phyloP scores from a whole-genome alignment of 1,140 invertebrate species.

The Carcinoscorpius rotundicauda region DNA sequence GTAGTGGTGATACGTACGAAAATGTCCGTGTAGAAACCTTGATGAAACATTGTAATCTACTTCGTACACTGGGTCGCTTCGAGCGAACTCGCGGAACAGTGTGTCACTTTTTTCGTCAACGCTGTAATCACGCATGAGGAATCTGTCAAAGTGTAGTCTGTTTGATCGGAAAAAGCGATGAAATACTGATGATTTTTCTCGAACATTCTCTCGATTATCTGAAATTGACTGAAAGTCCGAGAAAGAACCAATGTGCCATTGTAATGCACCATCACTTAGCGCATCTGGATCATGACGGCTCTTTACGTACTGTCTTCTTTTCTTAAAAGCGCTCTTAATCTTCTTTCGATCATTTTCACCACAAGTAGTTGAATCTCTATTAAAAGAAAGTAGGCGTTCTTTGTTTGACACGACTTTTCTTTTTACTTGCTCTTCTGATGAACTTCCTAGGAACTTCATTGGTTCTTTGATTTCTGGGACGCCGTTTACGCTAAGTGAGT shows the following conservation, averaged over 20 bases:
- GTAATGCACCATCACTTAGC: slow-evolving; percentile 15
- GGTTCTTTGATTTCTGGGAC: not conserved
- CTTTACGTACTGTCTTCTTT: slow-evolving; percentile 4
- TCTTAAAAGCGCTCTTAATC: slow-evolving; percentile 20
- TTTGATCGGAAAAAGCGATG: slow-evolving; percentile 25
- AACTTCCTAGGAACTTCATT: not conserved
- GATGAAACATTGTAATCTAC: slow-evolving; percentile 14
- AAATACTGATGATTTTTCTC: slow-evolving; percentile 32
- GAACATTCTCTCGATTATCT: slow-evolving; percentile 20
- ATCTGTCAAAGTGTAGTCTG: slow-evolving; percentile 15
- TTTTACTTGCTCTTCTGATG: not conserved
- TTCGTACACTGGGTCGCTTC: slow-evolving; percentile 34
- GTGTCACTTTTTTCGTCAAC: slow-evolving; percentile 44
- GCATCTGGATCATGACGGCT: too few species aligned
- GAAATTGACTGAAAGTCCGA: slow-evolving; percentile 6
- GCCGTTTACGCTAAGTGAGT: not conserved
- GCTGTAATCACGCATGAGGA: slow-evolving; percentile 38
- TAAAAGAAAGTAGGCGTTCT: slow-evolving; percentile 5
- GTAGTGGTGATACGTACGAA: slow-evolving; percentile 13
- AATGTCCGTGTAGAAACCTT: slow-evolving; percentile 11
- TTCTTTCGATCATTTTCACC: slow-evolving; percentile 11
- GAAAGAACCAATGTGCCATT: slow-evolving; percentile 1
- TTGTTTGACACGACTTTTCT: not conserved
- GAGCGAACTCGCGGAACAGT: slow-evolving; percentile 42
- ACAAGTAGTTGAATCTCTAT: slow-evolving; percentile 10